Conservation (phyloP, 2,888 invertebrate species). For the Callimorpha dominula region DNA sequence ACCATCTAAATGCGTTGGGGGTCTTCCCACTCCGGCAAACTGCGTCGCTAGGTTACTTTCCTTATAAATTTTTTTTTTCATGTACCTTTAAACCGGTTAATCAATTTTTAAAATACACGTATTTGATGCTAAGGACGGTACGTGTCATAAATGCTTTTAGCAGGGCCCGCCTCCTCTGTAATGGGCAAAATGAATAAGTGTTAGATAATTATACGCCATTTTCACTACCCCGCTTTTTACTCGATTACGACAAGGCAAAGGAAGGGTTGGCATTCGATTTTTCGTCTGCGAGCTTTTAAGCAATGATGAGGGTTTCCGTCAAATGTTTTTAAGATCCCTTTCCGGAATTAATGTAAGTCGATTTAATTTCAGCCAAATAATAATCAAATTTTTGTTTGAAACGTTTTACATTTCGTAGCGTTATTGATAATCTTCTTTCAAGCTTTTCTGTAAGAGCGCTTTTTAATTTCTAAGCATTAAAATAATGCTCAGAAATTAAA, state of each 20-base stretch:
- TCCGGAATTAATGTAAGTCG: slow-evolving; percentile 12
- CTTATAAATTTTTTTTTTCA: neutral
- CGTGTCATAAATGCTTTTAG: slow-evolving; percentile 39
- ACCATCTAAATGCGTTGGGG: too few species aligned
- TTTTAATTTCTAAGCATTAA: neutral
- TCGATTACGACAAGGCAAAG: slow-evolving; percentile 40
- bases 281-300: slow-evolving; percentile 15
- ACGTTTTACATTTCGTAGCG: neutral
- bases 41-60: too few species aligned
- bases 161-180: slow-evolving; percentile 18
- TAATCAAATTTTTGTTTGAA: neutral
- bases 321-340: neutral
- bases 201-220: slow-evolving; percentile 48
- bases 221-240: slow-evolving; percentile 32
- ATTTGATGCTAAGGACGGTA: neutral
- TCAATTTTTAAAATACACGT: neutral
- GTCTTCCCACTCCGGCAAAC: too few species aligned
- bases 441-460: neutral
- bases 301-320: slow-evolving; percentile 3
- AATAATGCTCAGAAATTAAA: neutral
- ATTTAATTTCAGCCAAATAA: slow-evolving; percentile 2
- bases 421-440: neutral
- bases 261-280: slow-evolving; percentile 34
- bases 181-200: slow-evolving; percentile 47
- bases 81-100: neutral